Percentiles rank a stretch among this genome's conserved stretches.
Evolutionary conservation across 1,140 invertebrate genomes (phyloP).

Genomic region (Aphelenchoides avenae): DNA sequence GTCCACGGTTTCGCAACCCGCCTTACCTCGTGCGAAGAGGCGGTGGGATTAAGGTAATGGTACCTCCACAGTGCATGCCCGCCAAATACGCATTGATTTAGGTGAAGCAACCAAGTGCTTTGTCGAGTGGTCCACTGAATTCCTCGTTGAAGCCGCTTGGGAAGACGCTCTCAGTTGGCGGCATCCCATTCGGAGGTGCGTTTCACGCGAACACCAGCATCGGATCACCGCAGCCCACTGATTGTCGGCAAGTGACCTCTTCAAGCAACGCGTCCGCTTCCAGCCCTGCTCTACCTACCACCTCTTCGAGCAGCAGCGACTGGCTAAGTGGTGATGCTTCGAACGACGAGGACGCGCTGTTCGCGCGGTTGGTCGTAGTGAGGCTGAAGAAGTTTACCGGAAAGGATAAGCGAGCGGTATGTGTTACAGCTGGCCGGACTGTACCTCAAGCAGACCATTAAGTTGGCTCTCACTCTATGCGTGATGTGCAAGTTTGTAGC

Average conservation of each 20-base stretch:
- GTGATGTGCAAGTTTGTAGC: constrained; percentile 5
- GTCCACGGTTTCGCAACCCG: constrained; percentile 23
- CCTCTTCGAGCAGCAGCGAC: constrained; percentile 1
- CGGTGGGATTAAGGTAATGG: constrained; percentile 37
- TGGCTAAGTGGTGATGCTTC: constrained; percentile 25
- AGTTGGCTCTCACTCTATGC: too few species aligned
- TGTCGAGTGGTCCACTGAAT: too few species aligned
- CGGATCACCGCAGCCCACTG: too few species aligned
- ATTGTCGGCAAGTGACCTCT: too few species aligned
- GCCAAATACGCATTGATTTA: too few species aligned
- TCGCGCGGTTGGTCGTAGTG: constrained; percentile 50
- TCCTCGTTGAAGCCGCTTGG: constrained; percentile 17
- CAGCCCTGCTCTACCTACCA: too few species aligned
- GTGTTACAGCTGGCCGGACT: constrained; percentile 2
- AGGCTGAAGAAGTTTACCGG: constrained; percentile 41
- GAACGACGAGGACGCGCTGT: constrained; percentile 44
- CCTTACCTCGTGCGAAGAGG: constrained; percentile 28
- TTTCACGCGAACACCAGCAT: background rate
- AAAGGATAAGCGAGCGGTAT: constrained; percentile 39
- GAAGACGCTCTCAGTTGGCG: constrained; percentile 20
- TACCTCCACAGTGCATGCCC: too few species aligned
- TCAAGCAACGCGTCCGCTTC: too few species aligned
- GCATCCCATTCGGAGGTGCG: constrained; percentile 2
- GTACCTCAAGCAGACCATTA: too few species aligned
- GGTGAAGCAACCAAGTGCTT: too few species aligned